Conservation (phyloP, 2,888 invertebrate genomes). For the Brachycybe producta region DNA sequence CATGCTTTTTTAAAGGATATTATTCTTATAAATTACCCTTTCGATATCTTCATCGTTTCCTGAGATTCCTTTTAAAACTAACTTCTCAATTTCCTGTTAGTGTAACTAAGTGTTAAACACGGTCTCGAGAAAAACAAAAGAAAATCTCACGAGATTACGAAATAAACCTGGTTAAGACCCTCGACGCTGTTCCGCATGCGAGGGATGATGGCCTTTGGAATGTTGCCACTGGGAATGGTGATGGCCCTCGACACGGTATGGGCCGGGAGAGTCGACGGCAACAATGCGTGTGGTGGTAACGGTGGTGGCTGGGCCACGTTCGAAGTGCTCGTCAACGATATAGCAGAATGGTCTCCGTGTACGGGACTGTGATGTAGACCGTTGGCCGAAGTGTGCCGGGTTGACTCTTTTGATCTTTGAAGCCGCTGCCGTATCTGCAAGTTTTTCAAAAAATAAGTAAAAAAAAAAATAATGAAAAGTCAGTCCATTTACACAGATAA, state of each 20-base stretch:
- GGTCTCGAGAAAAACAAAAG: constrained; percentile 7
- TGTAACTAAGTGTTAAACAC: no score
- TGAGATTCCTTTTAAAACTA: constrained; percentile 47
- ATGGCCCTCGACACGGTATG: constrained; percentile 37
- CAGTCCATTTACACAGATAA: not conserved
- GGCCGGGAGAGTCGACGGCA: constrained; percentile 24
- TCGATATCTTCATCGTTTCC: constrained; percentile 42
- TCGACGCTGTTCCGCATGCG: constrained; percentile 72
- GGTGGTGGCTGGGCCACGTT: constrained; percentile 26
- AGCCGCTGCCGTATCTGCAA: constrained; percentile 28
- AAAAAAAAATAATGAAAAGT: not conserved
- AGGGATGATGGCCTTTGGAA: constrained; percentile 45
- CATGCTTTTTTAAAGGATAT: not conserved
- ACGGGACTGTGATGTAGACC: constrained; percentile 38
- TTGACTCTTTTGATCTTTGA: constrained; percentile 29
- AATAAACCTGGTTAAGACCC: constrained; percentile 58
- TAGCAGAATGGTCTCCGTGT: constrained; percentile 43
- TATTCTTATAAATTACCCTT: constrained; percentile 39
- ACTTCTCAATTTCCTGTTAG: constrained; percentile 60
- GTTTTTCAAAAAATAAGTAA: not conserved
- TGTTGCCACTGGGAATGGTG: constrained; percentile 37
- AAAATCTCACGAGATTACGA: not conserved
- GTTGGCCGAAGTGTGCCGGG: constrained; percentile 23
- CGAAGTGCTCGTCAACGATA: constrained; percentile 21
- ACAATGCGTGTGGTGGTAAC: constrained; percentile 27